Evolutionary conservation across 2,113 vertebrate genomes (phyloP), one percentile per base, ranked within the genome.

Genomic region (Dasyurus viverrinus): DNA sequence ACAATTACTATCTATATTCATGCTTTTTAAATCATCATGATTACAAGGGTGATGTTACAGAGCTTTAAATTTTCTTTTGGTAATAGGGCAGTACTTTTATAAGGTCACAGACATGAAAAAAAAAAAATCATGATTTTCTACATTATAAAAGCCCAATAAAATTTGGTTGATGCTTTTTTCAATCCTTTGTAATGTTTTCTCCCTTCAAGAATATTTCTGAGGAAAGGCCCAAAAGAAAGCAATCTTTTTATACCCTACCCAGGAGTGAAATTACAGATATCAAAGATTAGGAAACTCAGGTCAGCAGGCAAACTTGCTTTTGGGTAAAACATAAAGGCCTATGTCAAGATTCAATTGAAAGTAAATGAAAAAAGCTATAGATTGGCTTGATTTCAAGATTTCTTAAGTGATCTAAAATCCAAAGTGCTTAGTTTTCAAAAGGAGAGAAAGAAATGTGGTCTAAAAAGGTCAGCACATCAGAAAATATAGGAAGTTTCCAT

Each of bases 131-230:
- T 94, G 26, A 89, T 27, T 95, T 92, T 60, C 55, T 57, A 23
- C 30, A 53, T 52, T 57, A 54, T 55, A 92, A 27, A 8, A 90
- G 91, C 91, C 7, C 46, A 90, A 5, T 52, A 91, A 89, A 60
- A 90, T 54, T 93, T 89, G 94, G 8, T 36, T 54, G 89, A 92
- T 3, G 36, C 76, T 90, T 90, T 94, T 92, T 92, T 90, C 90
- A 89, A 22, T 46, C 55, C 14, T 76, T 92, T 89, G 47, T 42
- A 95, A 6, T 90, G 42, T 92, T 42, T 92, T 91, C 94, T 95
- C 94, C 9, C 54, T 92, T 8, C 93, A 53, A 93, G 42, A 91
- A 91, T 94, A 55, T 91, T 96, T 93, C 27, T 16, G 95, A 91
- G 47, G 92, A 76, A 94, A 95, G 42, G 91, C 47, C 89, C 94